Base-by-base conservation (phyloP, 2,888 invertebrate species). In the Thelaira solivaga region DNA sequence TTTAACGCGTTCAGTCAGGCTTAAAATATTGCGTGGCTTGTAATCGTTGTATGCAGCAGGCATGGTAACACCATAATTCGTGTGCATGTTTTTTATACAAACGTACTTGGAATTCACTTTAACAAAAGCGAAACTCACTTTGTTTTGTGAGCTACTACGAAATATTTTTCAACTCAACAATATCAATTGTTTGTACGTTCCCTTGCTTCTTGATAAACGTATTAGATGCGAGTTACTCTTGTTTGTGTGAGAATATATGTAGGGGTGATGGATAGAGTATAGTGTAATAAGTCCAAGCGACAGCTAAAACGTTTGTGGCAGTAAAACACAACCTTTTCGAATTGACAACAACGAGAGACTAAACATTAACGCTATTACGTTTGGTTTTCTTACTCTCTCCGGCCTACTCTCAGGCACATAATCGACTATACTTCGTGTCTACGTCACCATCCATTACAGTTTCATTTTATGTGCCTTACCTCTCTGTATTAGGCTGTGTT, bases 11-110 rank as follows among this genome's bases (percentile, higher is more conserved):
- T 84, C 82, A 22, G 80, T 82, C 47, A 82, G 64, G 7, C 81
- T 80, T 29, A 84, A 74, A 59, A 83, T 83, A 71, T 84, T 83
- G 20, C 84, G 82, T 10, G 83, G 61, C 62, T 77, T 81, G 62
- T 80, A 83, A 41, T 81, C 80, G 36, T 78, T 69, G n/a, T n/a
- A n/a, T n/a, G n/a, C n/a, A n/a, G n/a, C n/a, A n/a, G n/a, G n/a
- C n/a, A n/a, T n/a, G n/a, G n/a, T n/a, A n/a, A n/a, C n/a, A n/a
- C n/a, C n/a, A n/a, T n/a, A n/a, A 39, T 68, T 49, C 26, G 29
- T 41, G 31, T 76, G 59, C 76, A 71, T 76, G 6, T n/a, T n/a
- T 24, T 65, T 31, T 43, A 11, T 10, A 22, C 36, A 10, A 47
- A 39, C 13, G 26, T 22, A 49, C 57, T 57, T 45, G 39, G 16